Evolutionary conservation across 2,888 invertebrate species (phyloP).

Genomic region (Drosophila fungiperda): DNA sequence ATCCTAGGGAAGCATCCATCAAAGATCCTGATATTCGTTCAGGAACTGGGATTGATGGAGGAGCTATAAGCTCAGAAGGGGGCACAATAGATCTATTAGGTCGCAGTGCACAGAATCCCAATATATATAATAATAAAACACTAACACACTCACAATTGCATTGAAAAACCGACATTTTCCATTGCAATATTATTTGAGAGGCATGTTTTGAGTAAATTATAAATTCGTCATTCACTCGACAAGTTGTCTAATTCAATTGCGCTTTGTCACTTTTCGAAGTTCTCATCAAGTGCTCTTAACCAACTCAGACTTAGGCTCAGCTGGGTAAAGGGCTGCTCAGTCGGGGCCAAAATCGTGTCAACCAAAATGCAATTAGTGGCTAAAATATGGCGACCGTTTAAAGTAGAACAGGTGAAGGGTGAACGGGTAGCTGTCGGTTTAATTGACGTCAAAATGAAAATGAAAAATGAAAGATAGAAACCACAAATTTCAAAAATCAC

Average conservation of each 20-base stretch:
- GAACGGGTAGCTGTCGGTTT: constrained; percentile 43
- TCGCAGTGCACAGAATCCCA: no score
- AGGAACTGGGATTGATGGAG: no score
- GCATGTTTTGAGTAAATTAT: background rate
- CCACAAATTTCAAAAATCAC: constrained; percentile 81
- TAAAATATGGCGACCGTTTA: constrained; percentile 62
- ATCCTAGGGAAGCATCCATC: no score
- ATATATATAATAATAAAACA: no score
- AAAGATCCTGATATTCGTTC: no score
- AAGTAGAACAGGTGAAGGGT: background rate
- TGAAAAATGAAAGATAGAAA: constrained; percentile 79
- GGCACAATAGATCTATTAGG: no score
- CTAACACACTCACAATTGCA: no score
- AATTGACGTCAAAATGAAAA: constrained; percentile 77
- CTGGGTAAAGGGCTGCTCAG: background rate
- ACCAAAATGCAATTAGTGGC: constrained; percentile 79
- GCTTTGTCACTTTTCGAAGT: no score
- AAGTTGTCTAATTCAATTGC: background rate
- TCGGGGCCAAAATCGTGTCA: constrained; percentile 5
- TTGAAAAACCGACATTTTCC: no score
- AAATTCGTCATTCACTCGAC: background rate
- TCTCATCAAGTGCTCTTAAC: background rate
- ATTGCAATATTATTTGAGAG: background rate
- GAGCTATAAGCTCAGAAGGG: no score
- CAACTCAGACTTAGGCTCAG: background rate